A percentile compares a stretch with the other conserved stretches of the same genome.
Evolutionary conservation across 2,797 vertebrate species (phyloP).

Genomic region (Coregonus ussuriensis): DNA sequence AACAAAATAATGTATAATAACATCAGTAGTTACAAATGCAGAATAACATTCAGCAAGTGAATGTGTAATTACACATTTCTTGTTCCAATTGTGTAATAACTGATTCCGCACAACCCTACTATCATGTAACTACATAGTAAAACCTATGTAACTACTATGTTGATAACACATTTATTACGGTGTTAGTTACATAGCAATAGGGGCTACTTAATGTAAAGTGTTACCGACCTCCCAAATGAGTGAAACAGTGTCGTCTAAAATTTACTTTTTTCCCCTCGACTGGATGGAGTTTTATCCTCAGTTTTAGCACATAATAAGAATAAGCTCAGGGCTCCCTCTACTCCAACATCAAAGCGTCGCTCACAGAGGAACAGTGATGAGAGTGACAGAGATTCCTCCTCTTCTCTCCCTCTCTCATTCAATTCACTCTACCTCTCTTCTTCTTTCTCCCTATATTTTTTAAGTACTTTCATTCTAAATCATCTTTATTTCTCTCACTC

Average conservation of each 20-base stretch:
- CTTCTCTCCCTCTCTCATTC: neutral
- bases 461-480: neutral
- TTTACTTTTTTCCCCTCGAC: neutral
- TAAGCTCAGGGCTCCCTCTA: neutral
- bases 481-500: neutral
- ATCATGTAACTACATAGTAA: no score
- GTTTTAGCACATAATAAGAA: neutral
- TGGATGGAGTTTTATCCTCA: neutral
- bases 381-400: neutral
- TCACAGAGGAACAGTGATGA: slow-evolving; percentile 2
- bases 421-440: neutral
- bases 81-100: no score
- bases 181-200: no score
- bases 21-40: no score
- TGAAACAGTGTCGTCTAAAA: neutral
- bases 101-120: no score
- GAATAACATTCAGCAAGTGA: no score
- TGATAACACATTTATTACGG: no score
- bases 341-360: neutral
- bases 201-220: neutral
- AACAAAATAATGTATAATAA: no score
- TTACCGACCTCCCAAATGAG: neutral
- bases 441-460: neutral
- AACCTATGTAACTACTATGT: no score
- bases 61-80: no score